Evolutionary conservation across 2,888 invertebrate genomes (phyloP).

Genomic region (Cataglyphis livida): DNA sequence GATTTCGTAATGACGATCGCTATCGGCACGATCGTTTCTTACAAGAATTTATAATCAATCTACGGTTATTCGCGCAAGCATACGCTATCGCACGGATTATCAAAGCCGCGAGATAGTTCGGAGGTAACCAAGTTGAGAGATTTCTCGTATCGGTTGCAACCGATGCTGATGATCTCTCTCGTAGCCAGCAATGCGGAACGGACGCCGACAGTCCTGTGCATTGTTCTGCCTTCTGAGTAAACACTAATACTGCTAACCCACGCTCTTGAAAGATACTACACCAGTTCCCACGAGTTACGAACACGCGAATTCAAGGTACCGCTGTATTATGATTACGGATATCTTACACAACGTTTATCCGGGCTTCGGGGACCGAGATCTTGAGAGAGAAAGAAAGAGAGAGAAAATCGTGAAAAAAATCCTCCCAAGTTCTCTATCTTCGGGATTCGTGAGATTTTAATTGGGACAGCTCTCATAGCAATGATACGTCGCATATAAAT

Average conservation of each 20-base stretch:
- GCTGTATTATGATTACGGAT: conserved; percentile 63
- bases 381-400: background rate
- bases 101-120: conserved; percentile 32
- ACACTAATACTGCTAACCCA: conserved; percentile 83
- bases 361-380: conserved; percentile 50
- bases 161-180: conserved; percentile 80
- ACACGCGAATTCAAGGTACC: conserved; percentile 81
- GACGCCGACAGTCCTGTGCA: conserved; percentile 81
- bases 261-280: conserved; percentile 80
- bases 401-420: conserved; percentile 31
- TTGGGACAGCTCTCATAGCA: conserved; percentile 40
- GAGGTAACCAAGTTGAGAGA: conserved; percentile 59
- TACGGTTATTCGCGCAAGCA: background rate
- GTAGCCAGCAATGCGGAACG: conserved; percentile 82
- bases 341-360: conserved; percentile 68
- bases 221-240: conserved; percentile 83
- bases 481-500: background rate
- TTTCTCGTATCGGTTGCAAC: conserved; percentile 54
- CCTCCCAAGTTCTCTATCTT: conserved; percentile 22
- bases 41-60: conserved; percentile 23
- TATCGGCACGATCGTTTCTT: background rate
- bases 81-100: conserved; percentile 14
- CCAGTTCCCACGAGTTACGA: conserved; percentile 83
- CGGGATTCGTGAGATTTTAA: conserved; percentile 29
- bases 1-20: conserved; percentile 12